phyloP scores from a whole-genome alignment of 2,113 vertebrate genomes.

The Himantopus leucocephalus region DNA sequence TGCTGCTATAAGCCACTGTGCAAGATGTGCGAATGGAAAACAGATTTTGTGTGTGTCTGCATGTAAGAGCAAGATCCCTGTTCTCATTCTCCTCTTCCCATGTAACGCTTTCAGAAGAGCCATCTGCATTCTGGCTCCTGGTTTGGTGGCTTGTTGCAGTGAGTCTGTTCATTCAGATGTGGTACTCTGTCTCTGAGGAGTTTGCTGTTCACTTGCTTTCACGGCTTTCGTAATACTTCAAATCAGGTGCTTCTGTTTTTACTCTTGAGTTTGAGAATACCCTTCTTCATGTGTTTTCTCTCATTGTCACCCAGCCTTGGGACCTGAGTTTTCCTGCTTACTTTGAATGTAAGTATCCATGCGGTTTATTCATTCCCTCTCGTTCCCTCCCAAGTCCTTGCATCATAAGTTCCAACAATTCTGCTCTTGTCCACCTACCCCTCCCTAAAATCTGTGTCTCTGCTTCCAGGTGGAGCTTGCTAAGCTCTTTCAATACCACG shows the following conservation, averaged over 20 bases:
- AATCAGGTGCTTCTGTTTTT: background rate
- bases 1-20: background rate
- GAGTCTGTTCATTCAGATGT: background rate
- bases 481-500: background rate
- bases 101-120: background rate
- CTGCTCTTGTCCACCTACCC: background rate
- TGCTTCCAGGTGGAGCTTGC: background rate
- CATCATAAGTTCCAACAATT: background rate
- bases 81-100: background rate
- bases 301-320: background rate
- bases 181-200: background rate
- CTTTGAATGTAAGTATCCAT: background rate
- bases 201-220: background rate
- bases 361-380: background rate
- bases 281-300: background rate
- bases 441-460: background rate
- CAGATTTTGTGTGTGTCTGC: background rate
- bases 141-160: background rate
- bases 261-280: background rate
- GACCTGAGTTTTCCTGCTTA: background rate
- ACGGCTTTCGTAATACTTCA: background rate
- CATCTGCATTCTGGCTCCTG: background rate
- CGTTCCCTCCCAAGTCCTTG: background rate
- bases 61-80: fast-evolving
- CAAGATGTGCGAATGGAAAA: no score